Conservation (phyloP, 2,113 vertebrate genomes). For the Halichoerus grypus region DNA sequence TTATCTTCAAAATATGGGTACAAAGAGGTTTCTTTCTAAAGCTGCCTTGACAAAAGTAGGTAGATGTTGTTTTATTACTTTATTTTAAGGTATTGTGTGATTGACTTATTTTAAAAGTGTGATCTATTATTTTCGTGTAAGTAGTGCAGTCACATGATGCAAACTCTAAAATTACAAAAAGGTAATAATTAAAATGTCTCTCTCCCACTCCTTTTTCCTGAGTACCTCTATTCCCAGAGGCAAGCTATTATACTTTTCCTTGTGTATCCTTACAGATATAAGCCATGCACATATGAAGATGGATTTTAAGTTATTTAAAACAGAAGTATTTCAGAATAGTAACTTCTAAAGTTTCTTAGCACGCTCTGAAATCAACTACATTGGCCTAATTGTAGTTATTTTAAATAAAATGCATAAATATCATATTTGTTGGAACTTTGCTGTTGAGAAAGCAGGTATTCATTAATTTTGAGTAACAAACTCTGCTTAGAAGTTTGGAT, state of each 20-base stretch:
- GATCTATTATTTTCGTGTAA: background rate
- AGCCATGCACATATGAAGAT: background rate
- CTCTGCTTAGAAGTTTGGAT: background rate
- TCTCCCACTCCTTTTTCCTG: background rate
- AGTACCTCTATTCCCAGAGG: background rate
- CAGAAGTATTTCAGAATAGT: background rate
- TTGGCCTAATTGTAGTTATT: background rate
- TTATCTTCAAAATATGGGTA: background rate
- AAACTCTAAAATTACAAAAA: background rate
- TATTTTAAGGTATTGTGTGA: background rate
- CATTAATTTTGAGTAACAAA: conserved; percentile 14
- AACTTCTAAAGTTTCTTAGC: background rate
- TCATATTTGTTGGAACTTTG: conserved; percentile 46
- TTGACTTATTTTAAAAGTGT: background rate
- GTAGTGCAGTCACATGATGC: background rate
- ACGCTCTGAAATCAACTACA: background rate
- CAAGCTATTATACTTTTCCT: background rate
- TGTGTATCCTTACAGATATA: background rate
- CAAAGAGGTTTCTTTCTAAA: background rate
- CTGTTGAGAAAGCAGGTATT: conserved; percentile 30
- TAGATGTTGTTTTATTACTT: background rate
- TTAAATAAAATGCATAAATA: conserved; percentile 34
- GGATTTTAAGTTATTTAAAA: conserved; percentile 6
- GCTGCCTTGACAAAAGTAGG: background rate
- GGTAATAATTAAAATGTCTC: background rate